These are phyloP conservation scores for Lamellibrachia satsuma DNA, from an alignment of 2,888 invertebrate species.

Conservation along the genomic window DNA sequence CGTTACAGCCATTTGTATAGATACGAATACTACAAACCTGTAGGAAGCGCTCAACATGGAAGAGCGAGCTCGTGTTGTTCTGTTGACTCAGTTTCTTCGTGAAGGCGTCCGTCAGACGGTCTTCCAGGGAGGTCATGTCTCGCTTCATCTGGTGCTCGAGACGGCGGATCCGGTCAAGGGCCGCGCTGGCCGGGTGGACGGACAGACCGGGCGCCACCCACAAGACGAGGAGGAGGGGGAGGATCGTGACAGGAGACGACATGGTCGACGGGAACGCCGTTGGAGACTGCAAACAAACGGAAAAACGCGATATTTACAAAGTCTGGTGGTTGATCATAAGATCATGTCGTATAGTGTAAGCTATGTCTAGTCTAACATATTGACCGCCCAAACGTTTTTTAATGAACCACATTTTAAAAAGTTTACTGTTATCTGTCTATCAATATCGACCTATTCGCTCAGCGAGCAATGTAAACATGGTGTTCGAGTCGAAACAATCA, in stretches of 20 bases:
- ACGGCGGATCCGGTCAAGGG: neutral
- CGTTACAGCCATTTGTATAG: neutral
- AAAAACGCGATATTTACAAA: neutral
- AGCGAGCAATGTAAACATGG: no score
- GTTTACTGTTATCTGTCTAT: no score
- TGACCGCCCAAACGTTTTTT: no score
- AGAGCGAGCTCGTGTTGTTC: neutral
- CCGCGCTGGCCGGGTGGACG: neutral
- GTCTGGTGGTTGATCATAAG: neutral
- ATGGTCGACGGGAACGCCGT: neutral
- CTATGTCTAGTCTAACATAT: no score
- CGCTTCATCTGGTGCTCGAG: neutral
- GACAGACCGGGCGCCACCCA: neutral
- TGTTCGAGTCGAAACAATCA: no score
- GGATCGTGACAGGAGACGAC: neutral
- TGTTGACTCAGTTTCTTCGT: neutral
- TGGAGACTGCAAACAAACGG: neutral
- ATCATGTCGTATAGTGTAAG: no score
- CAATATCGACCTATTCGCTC: no score
- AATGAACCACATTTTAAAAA: no score
- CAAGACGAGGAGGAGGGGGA: neutral
- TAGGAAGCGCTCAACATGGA: slow-evolving; percentile 8
- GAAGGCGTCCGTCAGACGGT: neutral
- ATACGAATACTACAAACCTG: neutral
- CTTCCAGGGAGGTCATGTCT: neutral